Conservation (phyloP, 2,797 vertebrate species). For the Syndactyla subalaris region DNA sequence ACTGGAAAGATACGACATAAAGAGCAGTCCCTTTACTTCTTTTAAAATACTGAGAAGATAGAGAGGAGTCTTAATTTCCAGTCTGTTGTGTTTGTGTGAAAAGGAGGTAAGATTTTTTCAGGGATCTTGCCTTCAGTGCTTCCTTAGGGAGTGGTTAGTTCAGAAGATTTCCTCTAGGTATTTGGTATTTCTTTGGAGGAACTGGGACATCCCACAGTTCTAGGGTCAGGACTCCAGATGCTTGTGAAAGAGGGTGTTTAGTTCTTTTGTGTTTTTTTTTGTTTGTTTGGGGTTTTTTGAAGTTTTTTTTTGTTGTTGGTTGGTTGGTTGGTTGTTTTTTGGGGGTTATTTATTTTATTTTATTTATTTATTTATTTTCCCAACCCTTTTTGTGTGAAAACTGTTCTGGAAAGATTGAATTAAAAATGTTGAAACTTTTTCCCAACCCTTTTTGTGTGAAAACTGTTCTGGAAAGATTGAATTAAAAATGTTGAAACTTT, state of each 20-base stretch:
- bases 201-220: background rate
- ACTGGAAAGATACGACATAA: background rate
- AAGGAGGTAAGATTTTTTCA: background rate
- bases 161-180: background rate
- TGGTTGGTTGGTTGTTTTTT: too few species aligned
- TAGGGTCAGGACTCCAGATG: background rate
- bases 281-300: too few species aligned
- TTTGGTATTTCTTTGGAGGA: background rate
- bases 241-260: background rate
- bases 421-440: background rate
- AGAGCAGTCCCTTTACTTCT: background rate
- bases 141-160: background rate
- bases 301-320: too few species aligned
- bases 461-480: background rate
- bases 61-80: background rate
- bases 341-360: too few species aligned
- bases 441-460: background rate
- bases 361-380: too few species aligned
- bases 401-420: background rate
- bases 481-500: background rate
- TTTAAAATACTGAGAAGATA: background rate
- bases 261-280: background rate
- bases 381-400: background rate
- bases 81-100: background rate
- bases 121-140: background rate